Percentiles rank a stretch among this genome's conserved stretches.
These are phyloP conservation scores for Bicyclus anynana DNA, from an alignment of 1,140 invertebrate species.

Conservation along the genomic window DNA sequence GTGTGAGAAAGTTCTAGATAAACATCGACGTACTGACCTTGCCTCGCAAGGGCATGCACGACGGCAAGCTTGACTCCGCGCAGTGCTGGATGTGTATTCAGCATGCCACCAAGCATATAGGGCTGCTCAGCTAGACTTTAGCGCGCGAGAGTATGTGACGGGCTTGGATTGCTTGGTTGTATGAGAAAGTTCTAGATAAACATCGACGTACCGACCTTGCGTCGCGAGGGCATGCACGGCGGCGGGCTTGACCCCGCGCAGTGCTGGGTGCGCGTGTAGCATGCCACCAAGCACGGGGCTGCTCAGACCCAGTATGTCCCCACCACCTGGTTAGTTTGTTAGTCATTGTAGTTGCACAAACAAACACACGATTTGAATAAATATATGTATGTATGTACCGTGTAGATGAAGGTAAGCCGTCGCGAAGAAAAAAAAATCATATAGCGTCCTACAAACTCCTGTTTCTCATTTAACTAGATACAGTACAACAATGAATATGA, in stretches of 20 bases:
- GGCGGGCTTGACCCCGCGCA: constrained; percentile 77
- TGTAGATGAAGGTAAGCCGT: too few relatives aligned
- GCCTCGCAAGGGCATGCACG: constrained; percentile 67
- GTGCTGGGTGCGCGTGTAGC: constrained; percentile 78
- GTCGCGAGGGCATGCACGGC: constrained; percentile 67
- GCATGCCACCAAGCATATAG: constrained; percentile 62
- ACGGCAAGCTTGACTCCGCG: constrained; percentile 76
- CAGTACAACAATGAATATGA: too few relatives aligned
- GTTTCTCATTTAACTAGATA: too few relatives aligned
- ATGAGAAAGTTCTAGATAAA: constrained; percentile 4
- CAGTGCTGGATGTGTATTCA: constrained; percentile 78
- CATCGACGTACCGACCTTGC: constrained; percentile 76
- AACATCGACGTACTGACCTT: constrained; percentile 74
- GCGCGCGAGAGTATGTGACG: too few relatives aligned
- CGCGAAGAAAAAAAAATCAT: too few relatives aligned
- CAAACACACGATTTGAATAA: too few relatives aligned
- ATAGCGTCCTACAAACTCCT: too few relatives aligned
- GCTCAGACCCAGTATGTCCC: constrained; percentile 58
- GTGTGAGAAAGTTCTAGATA: too few relatives aligned
- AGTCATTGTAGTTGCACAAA: too few relatives aligned
- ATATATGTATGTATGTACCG: too few relatives aligned
- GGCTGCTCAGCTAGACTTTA: constrained; percentile 57
- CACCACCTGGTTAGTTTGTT: constrained; percentile 56
- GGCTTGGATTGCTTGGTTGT: background rate
- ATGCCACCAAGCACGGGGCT: constrained; percentile 63